Conservation (phyloP, 2,113 vertebrate genomes). For the Typhlomys cinereus region DNA sequence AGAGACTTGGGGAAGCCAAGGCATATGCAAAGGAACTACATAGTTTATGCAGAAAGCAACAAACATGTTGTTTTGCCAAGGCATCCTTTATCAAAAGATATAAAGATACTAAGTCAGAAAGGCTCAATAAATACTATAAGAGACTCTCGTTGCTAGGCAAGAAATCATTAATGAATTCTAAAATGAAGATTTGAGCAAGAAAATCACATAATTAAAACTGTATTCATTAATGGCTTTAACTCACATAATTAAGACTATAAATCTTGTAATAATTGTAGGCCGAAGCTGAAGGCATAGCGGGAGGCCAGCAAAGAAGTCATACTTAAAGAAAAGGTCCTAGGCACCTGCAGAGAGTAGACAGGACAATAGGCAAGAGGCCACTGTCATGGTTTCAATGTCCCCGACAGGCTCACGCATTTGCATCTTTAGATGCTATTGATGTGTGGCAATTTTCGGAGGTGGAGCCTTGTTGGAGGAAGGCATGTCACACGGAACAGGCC, state of each 20-base stretch:
- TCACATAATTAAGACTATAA: slow-evolving; percentile 58
- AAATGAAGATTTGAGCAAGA: slow-evolving; percentile 55
- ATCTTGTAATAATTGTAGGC: background rate
- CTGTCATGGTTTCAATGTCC: no score
- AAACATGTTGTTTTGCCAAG: background rate
- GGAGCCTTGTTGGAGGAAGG: no score
- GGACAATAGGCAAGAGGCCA: background rate
- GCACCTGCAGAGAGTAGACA: background rate
- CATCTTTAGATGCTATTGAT: no score
- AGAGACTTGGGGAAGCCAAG: background rate
- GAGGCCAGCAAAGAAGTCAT: background rate
- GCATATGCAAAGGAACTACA: background rate
- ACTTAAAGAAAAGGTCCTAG: background rate
- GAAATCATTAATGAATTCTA: slow-evolving; percentile 56
- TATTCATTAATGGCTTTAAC: slow-evolving; percentile 54
- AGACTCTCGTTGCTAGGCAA: background rate
- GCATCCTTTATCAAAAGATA: background rate
- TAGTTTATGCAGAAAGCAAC: background rate
- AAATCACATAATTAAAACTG: slow-evolving; percentile 63
- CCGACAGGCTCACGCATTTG: no score
- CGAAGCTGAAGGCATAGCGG: background rate
- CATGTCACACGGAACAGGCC: no score
- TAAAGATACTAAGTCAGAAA: slow-evolving; percentile 33
- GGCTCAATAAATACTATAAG: background rate
- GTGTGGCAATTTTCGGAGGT: no score